A percentile compares a stretch with the other conserved stretches of the same genome.
Conservation (phyloP, 2,113 vertebrate genomes). For the Edolisoma coerulescens region DNA sequence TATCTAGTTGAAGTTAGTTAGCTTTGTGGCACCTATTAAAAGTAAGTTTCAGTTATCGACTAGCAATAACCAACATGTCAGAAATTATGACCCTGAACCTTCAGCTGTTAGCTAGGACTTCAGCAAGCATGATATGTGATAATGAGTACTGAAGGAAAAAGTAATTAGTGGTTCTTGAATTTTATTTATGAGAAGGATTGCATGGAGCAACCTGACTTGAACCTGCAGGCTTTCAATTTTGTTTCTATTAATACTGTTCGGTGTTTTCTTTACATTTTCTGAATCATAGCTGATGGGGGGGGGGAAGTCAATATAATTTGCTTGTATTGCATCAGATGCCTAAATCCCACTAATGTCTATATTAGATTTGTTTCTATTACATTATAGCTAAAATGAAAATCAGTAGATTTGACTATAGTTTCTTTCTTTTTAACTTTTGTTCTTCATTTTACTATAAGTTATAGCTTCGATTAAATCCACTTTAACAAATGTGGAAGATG, state of each 20-base stretch:
- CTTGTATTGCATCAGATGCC: not conserved
- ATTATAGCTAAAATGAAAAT: not conserved
- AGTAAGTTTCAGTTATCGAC: not conserved
- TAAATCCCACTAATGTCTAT: not conserved
- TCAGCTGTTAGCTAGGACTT: not conserved
- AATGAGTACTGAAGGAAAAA: conserved; percentile 36
- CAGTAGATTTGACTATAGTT: not conserved
- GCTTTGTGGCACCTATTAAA: conserved; percentile 11
- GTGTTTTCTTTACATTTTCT: not conserved
- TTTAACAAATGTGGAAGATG: not conserved
- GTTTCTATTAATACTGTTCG: not conserved
- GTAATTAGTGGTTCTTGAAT: conserved; percentile 23
- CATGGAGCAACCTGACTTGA: not conserved
- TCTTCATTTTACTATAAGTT: conserved; percentile 2
- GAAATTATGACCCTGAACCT: not conserved
- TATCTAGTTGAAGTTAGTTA: not conserved
- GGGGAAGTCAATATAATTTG: not conserved
- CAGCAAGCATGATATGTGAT: not conserved
- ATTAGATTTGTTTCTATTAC: not conserved
- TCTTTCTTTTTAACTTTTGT: not conserved
- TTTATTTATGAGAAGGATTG: conserved; percentile 5
- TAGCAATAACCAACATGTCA: not conserved
- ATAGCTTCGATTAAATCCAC: not conserved
- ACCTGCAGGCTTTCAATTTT: not conserved
- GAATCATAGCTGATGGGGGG: not conserved